phyloP scores from a whole-genome alignment of 1,140 invertebrate genomes.

The Bicyclus anynana region DNA sequence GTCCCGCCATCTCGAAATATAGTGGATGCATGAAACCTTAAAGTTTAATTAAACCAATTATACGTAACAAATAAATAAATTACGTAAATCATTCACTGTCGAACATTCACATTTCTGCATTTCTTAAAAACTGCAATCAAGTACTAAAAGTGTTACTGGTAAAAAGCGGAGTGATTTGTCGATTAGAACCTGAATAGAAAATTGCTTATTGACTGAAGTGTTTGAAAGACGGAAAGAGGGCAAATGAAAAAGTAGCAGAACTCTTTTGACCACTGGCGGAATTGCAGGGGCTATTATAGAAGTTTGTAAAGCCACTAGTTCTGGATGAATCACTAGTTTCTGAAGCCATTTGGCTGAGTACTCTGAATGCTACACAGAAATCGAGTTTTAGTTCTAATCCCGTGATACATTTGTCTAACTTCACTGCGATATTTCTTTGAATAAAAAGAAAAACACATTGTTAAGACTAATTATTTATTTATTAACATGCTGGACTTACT shows the following conservation, averaged over 20 bases:
- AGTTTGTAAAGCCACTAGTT: slow-evolving; percentile 32
- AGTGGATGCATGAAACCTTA: too few species aligned
- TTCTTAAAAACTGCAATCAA: too few species aligned
- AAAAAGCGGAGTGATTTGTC: background rate
- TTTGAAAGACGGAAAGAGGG: slow-evolving; percentile 9
- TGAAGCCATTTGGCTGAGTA: slow-evolving; percentile 19
- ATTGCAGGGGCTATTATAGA: slow-evolving; percentile 26
- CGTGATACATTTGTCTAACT: background rate
- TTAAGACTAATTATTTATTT: too few species aligned
- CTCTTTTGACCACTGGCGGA: slow-evolving; percentile 25
- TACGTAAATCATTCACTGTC: too few species aligned
- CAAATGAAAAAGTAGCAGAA: slow-evolving; percentile 18
- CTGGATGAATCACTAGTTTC: slow-evolving; percentile 31
- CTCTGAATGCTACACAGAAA: slow-evolving; percentile 13
- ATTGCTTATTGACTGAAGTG: slow-evolving; percentile 25
- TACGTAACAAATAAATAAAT: too few species aligned
- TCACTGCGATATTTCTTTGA: background rate
- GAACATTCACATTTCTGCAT: too few species aligned
- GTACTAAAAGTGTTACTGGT: too few species aligned
- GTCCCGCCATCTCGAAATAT: too few species aligned
- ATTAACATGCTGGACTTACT: too few species aligned
- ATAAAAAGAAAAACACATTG: too few species aligned
- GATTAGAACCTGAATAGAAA: slow-evolving; percentile 22
- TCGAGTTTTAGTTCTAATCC: slow-evolving; percentile 16
- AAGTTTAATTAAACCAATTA: too few species aligned